Percentiles rank a stretch among this genome's conserved stretches.
Evolutionary conservation across 1,140 invertebrate species (phyloP).

Genomic region (Drosophila setifemur): DNA sequence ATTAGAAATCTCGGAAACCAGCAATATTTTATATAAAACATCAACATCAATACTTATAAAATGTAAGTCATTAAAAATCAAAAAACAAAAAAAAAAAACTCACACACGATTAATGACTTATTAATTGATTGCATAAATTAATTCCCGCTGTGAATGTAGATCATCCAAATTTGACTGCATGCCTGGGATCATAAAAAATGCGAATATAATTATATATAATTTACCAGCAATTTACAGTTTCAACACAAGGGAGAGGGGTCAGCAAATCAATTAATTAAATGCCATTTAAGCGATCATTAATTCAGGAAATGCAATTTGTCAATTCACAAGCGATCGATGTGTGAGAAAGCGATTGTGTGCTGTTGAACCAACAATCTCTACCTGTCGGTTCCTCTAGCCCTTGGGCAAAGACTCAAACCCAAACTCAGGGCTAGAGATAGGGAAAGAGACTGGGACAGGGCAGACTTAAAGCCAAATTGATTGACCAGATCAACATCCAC

Average conservation of each 20-base stretch:
- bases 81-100: background rate
- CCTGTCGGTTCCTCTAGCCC: conserved; percentile 29
- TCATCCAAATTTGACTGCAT: conserved; percentile 27
- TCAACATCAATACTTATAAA: background rate
- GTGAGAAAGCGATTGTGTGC: conserved; percentile 71
- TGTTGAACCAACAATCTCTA: conserved; percentile 53
- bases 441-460: conserved; percentile 7
- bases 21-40: background rate
- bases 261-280: conserved; percentile 68
- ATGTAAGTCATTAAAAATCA: background rate
- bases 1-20: background rate
- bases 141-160: conserved; percentile 34
- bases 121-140: conserved; percentile 41
- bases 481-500: conserved; percentile 60
- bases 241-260: conserved; percentile 25
- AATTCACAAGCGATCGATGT: conserved; percentile 53
- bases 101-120: conserved; percentile 20
- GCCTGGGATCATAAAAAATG: conserved; percentile 52
- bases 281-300: conserved; percentile 76
- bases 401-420: background rate
- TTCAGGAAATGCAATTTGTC: conserved; percentile 74
- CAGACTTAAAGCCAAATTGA: conserved; percentile 68
- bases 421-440: conserved; percentile 8
- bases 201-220: conserved; percentile 74
- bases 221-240: conserved; percentile 54